Percentiles rank a stretch among this genome's conserved stretches.
phyloP scores from a whole-genome alignment of 2,797 vertebrate species.

The Tenualosa ilisha region DNA sequence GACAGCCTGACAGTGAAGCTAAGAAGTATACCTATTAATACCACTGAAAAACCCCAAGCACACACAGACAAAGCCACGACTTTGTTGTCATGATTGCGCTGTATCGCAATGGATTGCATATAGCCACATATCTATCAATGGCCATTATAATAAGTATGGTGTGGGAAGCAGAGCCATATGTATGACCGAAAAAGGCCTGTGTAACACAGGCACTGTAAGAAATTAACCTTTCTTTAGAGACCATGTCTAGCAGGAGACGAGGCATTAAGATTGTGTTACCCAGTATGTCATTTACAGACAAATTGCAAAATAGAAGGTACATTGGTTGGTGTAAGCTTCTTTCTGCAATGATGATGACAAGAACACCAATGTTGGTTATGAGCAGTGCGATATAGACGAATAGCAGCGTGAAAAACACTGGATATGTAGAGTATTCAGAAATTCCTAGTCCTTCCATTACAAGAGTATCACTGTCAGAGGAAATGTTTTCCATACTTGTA shows the following conservation, averaged over 20 bases:
- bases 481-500: constrained; percentile 50
- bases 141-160: constrained; percentile 77
- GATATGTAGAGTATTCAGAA: constrained; percentile 27
- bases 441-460: constrained; percentile 47
- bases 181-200: constrained; percentile 76
- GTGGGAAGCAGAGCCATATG: constrained; percentile 69
- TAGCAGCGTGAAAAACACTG: constrained; percentile 48
- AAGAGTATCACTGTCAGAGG: constrained; percentile 36
- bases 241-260: constrained; percentile 64
- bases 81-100: constrained; percentile 61
- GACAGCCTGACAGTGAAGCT: constrained; percentile 65
- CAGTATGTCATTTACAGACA: constrained; percentile 65
- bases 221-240: constrained; percentile 65
- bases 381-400: constrained; percentile 56
- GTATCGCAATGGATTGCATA: constrained; percentile 74
- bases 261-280: constrained; percentile 65
- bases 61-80: constrained; percentile 59
- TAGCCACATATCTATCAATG: constrained; percentile 76
- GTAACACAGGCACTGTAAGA: constrained; percentile 66
- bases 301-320: constrained; percentile 71
- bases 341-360: constrained; percentile 51
- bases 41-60: constrained; percentile 51
- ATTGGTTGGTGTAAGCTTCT: constrained; percentile 71
- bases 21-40: constrained; percentile 64
- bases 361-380: constrained; percentile 51